Percentiles rank a stretch among this genome's conserved stretches.
Conservation (phyloP, 2,888 invertebrate genomes). For the Leptinotarsa haldemani region DNA sequence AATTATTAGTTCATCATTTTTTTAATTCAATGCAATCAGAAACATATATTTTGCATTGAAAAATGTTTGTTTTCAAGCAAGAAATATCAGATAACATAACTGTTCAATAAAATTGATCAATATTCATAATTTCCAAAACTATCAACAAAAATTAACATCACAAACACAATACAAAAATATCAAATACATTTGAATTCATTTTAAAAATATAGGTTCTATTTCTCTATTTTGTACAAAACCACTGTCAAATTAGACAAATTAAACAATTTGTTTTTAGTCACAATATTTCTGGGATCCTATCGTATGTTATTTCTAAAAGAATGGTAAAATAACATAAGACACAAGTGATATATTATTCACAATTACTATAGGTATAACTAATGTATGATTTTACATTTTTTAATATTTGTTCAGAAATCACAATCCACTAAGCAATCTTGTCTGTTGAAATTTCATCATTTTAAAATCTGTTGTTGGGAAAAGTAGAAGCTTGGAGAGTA, state of each 20-base stretch:
- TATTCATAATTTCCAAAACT: constrained; percentile 29
- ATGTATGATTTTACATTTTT: constrained; percentile 9
- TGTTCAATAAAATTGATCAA: constrained; percentile 39
- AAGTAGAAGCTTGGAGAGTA: not conserved
- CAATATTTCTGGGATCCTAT: constrained; percentile 9
- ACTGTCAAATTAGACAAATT: constrained; percentile 32
- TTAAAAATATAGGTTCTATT: constrained; percentile 42
- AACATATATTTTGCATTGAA: constrained; percentile 47
- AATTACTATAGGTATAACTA: not conserved
- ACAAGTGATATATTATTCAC: not conserved
- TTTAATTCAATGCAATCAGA: constrained; percentile 48
- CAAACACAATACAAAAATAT: constrained; percentile 45
- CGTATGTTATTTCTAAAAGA: not conserved
- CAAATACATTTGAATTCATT: constrained; percentile 40
- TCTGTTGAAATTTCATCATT: not conserved
- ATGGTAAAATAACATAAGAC: constrained; percentile 2
- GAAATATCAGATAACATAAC: constrained; percentile 29
- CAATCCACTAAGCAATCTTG: not conserved
- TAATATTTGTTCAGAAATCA: not conserved
- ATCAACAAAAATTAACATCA: constrained; percentile 36
- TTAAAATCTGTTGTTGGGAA: not conserved
- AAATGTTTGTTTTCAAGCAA: constrained; percentile 27
- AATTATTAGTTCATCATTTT: constrained; percentile 42
- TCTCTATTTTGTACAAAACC: constrained; percentile 39
- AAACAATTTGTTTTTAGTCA: constrained; percentile 31